Conservation (phyloP, 2,113 vertebrate genomes). For the Microtus richardsoni region DNA sequence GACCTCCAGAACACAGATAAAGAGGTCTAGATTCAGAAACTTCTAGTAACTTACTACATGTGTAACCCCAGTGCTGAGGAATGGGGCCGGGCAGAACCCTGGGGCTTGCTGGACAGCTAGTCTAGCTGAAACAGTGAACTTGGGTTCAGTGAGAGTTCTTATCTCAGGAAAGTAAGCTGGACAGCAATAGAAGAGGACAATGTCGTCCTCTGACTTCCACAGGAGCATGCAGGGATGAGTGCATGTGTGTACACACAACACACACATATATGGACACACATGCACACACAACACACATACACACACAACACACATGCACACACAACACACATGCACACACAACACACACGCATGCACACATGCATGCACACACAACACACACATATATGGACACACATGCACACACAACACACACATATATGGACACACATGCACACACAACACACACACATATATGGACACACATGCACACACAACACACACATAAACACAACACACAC, state of each 20-base stretch:
- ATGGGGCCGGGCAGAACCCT: background rate
- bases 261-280: too few species aligned
- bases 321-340: background rate
- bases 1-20: background rate
- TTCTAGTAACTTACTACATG: background rate
- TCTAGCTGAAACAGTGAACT: background rate
- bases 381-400: too few species aligned
- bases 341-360: background rate
- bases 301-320: background rate
- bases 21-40: background rate
- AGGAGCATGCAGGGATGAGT: background rate
- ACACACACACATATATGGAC: too few species aligned
- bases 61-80: background rate
- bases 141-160: background rate
- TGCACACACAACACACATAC: background rate
- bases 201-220: background rate
- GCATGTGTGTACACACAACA: background rate
- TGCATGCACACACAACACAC: background rate
- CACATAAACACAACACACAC: background rate
- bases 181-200: too few species aligned
- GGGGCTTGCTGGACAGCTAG: background rate
- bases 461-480: background rate
- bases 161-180: background rate
- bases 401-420: too few species aligned
- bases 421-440: too few species aligned